A percentile compares a stretch with the other conserved stretches of the same genome.
Conservation (phyloP, 2,113 vertebrate genomes). For the Nanger granti region DNA sequence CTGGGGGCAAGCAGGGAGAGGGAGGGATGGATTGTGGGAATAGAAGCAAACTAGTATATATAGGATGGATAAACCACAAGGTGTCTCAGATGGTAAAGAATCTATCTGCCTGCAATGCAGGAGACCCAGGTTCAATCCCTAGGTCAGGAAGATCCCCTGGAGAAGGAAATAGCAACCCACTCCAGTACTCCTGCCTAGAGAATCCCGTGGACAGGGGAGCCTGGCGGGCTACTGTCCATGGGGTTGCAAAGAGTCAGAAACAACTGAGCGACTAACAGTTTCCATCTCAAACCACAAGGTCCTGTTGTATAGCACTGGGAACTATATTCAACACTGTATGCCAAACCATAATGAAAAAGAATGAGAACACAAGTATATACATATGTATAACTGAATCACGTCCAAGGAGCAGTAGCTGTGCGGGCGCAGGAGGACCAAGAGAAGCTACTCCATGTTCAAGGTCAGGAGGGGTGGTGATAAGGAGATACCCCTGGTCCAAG, state of each 20-base stretch:
- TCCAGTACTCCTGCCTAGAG: background rate
- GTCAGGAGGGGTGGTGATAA: too few species aligned
- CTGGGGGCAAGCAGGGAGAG: background rate
- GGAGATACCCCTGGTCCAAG: too few species aligned
- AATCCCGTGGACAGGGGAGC: background rate
- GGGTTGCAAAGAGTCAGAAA: background rate
- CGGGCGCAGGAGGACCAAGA: too few species aligned
- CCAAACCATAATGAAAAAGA: background rate
- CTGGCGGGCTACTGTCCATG: rapidly evolving
- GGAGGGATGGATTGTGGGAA: background rate
- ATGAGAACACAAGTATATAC: background rate
- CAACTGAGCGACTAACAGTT: background rate
- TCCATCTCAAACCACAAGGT: background rate
- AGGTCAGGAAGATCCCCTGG: background rate
- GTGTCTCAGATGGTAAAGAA: background rate
- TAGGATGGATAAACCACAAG: background rate
- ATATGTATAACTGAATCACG: background rate
- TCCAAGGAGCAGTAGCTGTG: too few species aligned
- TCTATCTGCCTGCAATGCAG: background rate
- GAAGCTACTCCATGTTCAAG: too few species aligned
- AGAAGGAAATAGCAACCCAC: background rate
- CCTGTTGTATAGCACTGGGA: background rate
- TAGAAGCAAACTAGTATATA: background rate
- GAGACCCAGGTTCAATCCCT: background rate
- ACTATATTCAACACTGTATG: background rate